Conservation (phyloP, 2,797 vertebrate species). For the Lophotriccus pileatus region DNA sequence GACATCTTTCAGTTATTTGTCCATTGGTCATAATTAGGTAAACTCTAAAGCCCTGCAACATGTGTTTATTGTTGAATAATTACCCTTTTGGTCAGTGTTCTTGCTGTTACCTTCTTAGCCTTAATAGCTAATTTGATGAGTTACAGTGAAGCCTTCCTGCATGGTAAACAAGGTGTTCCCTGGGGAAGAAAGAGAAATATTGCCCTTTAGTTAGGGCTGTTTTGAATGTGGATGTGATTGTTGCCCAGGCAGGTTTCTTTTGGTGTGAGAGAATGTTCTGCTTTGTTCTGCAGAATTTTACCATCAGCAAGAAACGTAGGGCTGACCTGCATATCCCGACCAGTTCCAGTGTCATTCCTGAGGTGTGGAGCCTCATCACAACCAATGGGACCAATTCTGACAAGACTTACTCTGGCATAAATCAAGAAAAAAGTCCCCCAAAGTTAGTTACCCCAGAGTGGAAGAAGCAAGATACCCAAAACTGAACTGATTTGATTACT, state of each 20-base stretch:
- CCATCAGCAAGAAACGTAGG: neutral
- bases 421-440: neutral
- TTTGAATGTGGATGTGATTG: neutral
- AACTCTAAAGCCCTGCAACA: neutral
- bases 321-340: neutral
- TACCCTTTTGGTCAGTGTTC: neutral
- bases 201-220: neutral
- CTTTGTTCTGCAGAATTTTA: neutral
- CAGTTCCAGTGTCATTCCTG: neutral
- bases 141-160: neutral
- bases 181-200: neutral
- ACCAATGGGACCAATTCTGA: neutral
- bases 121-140: neutral
- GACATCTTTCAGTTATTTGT: slow-evolving; percentile 55
- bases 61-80: slow-evolving; percentile 21
- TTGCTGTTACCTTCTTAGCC: neutral
- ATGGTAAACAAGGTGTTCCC: neutral
- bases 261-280: neutral
- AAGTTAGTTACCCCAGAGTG: neutral
- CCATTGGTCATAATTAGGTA: slow-evolving; percentile 53
- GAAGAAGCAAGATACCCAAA: neutral
- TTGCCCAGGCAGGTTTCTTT: neutral
- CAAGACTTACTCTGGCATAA: neutral
- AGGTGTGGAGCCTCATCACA: neutral
- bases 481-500: neutral